Conservation (phyloP, 2,113 vertebrate species). For the Pomatostomus ruficeps region DNA sequence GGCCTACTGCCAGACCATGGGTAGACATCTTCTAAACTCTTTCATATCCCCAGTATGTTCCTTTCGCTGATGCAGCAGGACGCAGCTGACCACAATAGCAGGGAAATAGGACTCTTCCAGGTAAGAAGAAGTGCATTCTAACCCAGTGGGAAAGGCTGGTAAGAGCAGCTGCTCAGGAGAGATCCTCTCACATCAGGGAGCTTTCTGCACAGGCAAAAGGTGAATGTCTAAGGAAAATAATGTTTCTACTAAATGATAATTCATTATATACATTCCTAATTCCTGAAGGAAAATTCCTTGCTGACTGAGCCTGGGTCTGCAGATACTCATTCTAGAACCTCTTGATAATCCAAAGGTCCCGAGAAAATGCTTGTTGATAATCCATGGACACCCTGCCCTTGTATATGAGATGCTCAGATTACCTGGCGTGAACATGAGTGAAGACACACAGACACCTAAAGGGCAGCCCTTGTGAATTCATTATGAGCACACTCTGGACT, state of each 20-base stretch:
- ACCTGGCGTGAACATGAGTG: background rate
- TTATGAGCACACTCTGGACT: background rate
- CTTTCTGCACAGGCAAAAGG: background rate
- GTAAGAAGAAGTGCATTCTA: background rate
- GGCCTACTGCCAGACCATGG: constrained; percentile 3
- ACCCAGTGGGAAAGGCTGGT: background rate
- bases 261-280: background rate
- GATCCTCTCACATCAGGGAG: background rate
- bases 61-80: background rate
- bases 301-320: background rate
- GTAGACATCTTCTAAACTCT: background rate
- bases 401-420: background rate
- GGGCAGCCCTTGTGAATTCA: background rate
- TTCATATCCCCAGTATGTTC: background rate
- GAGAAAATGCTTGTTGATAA: background rate
- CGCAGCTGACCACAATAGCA: background rate
- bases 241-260: background rate
- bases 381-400: background rate
- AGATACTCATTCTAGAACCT: background rate
- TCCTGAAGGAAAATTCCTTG: background rate
- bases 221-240: background rate
- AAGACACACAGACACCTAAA: background rate
- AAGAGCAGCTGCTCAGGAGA: background rate
- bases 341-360: background rate
- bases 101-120: background rate